Conservation (phyloP, 2,888 invertebrate genomes). For the Octodonta nipae region DNA sequence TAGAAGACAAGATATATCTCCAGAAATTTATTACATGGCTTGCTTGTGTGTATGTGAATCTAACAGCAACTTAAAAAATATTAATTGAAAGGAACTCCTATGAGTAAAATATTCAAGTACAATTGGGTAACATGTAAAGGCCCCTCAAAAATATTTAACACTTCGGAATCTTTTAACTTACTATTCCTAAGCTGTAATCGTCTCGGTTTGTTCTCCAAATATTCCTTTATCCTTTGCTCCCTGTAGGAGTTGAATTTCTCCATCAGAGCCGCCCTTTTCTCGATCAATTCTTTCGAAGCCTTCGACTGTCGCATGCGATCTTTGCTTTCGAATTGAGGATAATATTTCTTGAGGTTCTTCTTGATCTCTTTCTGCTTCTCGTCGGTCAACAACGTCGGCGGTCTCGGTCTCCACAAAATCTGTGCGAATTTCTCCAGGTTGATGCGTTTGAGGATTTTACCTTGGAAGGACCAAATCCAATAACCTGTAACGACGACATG, state of each 20-base stretch:
- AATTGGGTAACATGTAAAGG: too few relatives aligned
- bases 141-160: too few relatives aligned
- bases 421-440: slow-evolving; percentile 89
- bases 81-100: too few relatives aligned
- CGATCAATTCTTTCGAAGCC: slow-evolving; percentile 88
- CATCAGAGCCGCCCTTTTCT: slow-evolving; percentile 78
- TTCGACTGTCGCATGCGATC: slow-evolving; percentile 85
- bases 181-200: slow-evolving; percentile 77
- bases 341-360: slow-evolving; percentile 95
- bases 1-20: too few relatives aligned
- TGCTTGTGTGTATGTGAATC: too few relatives aligned
- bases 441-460: slow-evolving; percentile 59
- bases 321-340: slow-evolving; percentile 89
- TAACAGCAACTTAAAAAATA: too few relatives aligned
- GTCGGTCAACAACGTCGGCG: slow-evolving; percentile 67
- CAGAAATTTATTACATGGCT: too few relatives aligned
- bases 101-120: too few relatives aligned
- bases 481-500: slow-evolving; percentile 55
- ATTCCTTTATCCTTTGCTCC: slow-evolving; percentile 59
- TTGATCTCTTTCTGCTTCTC: slow-evolving; percentile 88
- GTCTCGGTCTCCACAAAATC: slow-evolving; percentile 82
- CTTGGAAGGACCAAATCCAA: slow-evolving; percentile 97
- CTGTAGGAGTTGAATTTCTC: slow-evolving; percentile 75
- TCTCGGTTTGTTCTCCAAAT: slow-evolving; percentile 62
- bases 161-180: too few relatives aligned